phyloP scores from a whole-genome alignment of 1,140 invertebrate species.

The Triops longicaudatus region DNA sequence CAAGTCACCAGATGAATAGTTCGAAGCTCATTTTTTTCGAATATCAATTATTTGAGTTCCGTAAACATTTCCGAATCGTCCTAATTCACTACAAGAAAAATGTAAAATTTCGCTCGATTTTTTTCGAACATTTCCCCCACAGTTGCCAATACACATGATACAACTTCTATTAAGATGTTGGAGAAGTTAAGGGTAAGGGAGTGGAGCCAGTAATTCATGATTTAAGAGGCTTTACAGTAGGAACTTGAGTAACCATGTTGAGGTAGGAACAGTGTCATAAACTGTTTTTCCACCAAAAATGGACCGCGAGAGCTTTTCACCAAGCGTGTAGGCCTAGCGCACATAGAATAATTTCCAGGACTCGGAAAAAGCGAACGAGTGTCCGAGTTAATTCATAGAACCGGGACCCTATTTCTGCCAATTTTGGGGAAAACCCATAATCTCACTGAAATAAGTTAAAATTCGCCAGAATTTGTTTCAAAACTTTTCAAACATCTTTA shows the following conservation, averaged over 20 bases:
- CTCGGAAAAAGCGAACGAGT: slow-evolving; percentile 5
- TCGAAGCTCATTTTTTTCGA: background rate
- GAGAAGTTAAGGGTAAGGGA: background rate
- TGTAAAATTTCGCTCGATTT: no score
- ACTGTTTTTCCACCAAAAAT: background rate
- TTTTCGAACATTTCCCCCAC: no score
- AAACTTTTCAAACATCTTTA: no score
- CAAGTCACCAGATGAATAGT: background rate
- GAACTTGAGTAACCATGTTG: slow-evolving; percentile 29
- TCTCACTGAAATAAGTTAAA: no score
- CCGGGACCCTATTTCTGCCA: no score
- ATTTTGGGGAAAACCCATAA: no score
- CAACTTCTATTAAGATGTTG: no score
- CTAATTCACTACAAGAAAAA: no score
- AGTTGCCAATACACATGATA: no score
- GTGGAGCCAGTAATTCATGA: background rate
- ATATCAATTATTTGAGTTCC: background rate
- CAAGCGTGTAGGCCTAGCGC: background rate
- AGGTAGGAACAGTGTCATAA: slow-evolving; percentile 25
- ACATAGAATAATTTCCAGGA: no score
- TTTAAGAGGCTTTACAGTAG: slow-evolving; percentile 26
- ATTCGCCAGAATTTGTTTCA: no score
- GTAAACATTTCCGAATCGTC: no score
- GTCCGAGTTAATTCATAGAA: background rate
- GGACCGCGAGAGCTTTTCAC: background rate